Evolutionary conservation across 2,797 vertebrate species (phyloP), one percentile per base, ranked within the genome.

Genomic region (Tympanoctomys barrerae): DNA sequence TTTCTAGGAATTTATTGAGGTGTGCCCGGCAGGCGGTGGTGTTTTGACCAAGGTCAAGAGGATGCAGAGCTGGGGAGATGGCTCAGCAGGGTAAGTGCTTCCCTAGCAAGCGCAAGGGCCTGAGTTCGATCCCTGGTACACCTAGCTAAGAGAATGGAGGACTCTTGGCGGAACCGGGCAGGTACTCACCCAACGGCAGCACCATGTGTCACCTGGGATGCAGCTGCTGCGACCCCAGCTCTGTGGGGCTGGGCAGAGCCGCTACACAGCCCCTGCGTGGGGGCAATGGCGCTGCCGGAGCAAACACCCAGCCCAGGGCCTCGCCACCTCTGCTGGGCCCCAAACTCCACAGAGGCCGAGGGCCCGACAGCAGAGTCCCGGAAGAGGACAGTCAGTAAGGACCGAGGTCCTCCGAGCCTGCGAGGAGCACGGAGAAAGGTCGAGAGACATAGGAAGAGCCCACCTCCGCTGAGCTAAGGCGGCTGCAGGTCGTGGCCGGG

Each of bases 121-220:
- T 42, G 42, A 42, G 42, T 42, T 42, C 42, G 42, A 5, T 42
- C 42, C 42, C 42, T 42, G 42, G 4, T 42, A 5, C 39, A 3
- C 5, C 42, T 42, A 42, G 42, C 42, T 42, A 46, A 77, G 26
- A 49, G 42, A 42, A 14, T 7, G 5, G 12, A 18, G 49, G 24
- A 1, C 21, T n/a, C 11, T 28, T 2, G 4, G 21, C 31, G 26
- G 52, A 77, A 4, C 4, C 2, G 33, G 28, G 21, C 14, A 52
- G 31, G n/a, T 9, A 3, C 0, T 7, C 31, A 18, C 52, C 36
- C 52, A 36, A 9, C 36, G 33, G 5, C 5, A 0, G 24, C 6
- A 21, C 22, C 11, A 3, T 2, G 0, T 24, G 33, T 16, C 66
- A 31, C 54, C 7, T 7, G 0, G 46, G 0, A 3, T 13, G 2